Base-by-base conservation (phyloP, 1,140 invertebrate genomes). In the Medauroidea extradentata region DNA sequence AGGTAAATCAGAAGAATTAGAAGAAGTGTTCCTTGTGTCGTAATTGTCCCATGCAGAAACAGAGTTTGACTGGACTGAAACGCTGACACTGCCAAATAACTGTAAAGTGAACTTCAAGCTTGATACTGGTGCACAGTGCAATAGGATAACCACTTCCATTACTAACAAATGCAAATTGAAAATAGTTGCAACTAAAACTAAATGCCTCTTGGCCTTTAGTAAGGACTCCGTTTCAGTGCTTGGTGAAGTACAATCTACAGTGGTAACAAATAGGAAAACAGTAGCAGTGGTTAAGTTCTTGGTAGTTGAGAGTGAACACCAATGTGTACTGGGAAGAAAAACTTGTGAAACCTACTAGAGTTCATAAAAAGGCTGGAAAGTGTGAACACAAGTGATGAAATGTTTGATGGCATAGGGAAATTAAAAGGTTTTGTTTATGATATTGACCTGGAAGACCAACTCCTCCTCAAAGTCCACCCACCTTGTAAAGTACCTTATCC, bases 361-460 rank as follows among this genome's bases (percentile, higher is more conserved):
- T 46, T 46, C 43, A 46, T 46, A 3, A 46, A 46, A 46, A 46
- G 43, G 14, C 16, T 46, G 5, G 21, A 46, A 3, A 46, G 3
- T 5, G 16, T 46, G 3, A 9, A 46, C 16, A 46, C 16, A 14
- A 5, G 14, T 19, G 16, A 46, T 23, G 11, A 5, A n/a, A 4
- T 44, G 21, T 24, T 54, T 29, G 21, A 18, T 50, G 46, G 21
- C 14, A 58, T 58, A 34, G 56, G 56, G 3, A 42, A 39, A 42
- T 29, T 58, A 50, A 58, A 58, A 52, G 21, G 34, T 23, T 58
- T 58, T 53, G 29, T 19, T 2, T 58, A 58, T 38, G 56, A 58
- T 14, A 58, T 58, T 8, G 56, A 58, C 23, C 27, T 58, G 21
- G 43, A 42, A 9, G 56, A 58, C 4, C 48, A 58, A 21, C 56